Conservation (phyloP, 2,113 vertebrate genomes). For the Geococcyx californianus region DNA sequence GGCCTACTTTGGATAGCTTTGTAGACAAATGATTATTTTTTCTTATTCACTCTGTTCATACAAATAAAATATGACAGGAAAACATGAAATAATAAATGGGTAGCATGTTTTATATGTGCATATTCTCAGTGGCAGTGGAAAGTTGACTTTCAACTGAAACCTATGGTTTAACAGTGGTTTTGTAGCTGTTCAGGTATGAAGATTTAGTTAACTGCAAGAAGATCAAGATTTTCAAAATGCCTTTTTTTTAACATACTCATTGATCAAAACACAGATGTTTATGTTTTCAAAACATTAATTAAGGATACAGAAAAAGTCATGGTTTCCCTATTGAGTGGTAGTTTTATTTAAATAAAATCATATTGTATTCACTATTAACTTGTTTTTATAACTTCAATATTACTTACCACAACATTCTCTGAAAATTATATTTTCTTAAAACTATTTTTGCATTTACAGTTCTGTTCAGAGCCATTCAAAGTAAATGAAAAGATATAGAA, state of each 20-base stretch:
- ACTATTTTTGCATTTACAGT: neutral
- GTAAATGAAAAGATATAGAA: neutral
- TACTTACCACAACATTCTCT: neutral
- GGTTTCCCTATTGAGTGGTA: neutral
- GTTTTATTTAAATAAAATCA: neutral
- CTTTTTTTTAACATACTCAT: neutral
- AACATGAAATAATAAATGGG: neutral
- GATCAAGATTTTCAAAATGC: neutral
- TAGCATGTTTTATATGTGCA: neutral
- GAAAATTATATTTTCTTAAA: neutral
- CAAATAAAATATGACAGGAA: neutral
- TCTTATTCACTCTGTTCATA: neutral
- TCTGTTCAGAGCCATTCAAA: neutral
- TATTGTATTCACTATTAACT: neutral
- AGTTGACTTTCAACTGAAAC: neutral
- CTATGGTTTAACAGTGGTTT: neutral
- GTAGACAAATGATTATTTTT: neutral
- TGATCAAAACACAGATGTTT: neutral
- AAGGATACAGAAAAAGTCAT: neutral
- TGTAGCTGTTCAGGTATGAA: neutral
- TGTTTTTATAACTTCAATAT: neutral
- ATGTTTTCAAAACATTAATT: neutral
- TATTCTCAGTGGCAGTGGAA: neutral
- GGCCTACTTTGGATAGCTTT: neutral
- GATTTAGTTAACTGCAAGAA: neutral